These are phyloP conservation scores for Trichonephila clavipes DNA, from an alignment of 1,140 invertebrate species.

Conservation along the genomic window DNA sequence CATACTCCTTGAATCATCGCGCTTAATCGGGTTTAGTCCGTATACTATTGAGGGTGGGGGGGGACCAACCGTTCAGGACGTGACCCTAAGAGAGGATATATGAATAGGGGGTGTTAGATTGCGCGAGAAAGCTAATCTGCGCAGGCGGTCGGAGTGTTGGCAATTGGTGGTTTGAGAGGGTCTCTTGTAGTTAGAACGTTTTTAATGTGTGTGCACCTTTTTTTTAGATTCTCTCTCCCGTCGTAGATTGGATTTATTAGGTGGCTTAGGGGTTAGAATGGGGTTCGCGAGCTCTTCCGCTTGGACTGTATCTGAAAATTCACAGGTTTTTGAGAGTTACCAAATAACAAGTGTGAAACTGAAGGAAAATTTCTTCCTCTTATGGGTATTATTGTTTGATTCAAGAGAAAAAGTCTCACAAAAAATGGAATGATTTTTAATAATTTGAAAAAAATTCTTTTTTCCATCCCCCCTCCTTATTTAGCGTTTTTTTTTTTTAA, in stretches of 20 bases:
- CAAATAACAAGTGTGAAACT: neutral
- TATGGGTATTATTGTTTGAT: no score
- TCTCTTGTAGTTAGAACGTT: neutral
- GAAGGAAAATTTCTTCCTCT: neutral
- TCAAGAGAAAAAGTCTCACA: no score
- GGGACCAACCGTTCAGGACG: neutral
- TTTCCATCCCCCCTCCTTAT: no score
- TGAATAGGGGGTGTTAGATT: conserved; percentile 5
- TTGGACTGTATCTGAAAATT: neutral
- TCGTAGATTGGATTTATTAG: neutral
- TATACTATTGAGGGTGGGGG: neutral
- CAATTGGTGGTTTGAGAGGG: conserved; percentile 13
- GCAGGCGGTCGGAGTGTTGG: neutral
- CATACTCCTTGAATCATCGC: conserved; percentile 58
- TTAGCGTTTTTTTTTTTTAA: no score
- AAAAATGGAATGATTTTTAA: neutral
- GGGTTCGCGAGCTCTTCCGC: neutral
- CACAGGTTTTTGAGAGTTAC: neutral
- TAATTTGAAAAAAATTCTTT: neutral
- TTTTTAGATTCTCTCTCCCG: neutral
- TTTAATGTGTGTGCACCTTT: neutral
- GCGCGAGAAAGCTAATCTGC: conserved; percentile 21
- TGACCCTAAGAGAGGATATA: neutral
- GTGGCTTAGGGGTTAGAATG: neutral
- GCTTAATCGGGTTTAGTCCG: conserved; percentile 42